These are phyloP conservation scores for Neodiprion lecontei DNA, from an alignment of 1,140 invertebrate genomes.

Conservation along the genomic window DNA sequence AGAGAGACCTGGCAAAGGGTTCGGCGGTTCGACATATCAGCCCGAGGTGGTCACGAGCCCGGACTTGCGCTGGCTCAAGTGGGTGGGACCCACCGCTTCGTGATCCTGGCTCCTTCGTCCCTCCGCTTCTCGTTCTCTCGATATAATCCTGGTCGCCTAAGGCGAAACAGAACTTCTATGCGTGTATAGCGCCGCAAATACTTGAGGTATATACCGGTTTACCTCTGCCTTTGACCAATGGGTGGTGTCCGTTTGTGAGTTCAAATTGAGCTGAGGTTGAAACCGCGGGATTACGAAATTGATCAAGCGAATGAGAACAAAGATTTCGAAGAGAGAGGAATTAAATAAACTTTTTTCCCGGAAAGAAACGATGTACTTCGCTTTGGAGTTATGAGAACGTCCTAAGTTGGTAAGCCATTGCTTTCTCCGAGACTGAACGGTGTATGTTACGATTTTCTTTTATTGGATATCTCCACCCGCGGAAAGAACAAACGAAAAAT, in stretches of 20 bases:
- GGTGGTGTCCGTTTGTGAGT: too few species aligned
- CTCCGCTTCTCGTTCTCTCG: constrained; percentile 30
- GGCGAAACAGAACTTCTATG: neutral
- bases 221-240: too few species aligned
- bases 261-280: too few species aligned
- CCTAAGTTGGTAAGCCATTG: too few species aligned
- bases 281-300: too few species aligned
- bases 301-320: too few species aligned
- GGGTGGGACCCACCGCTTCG: constrained; percentile 56
- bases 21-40: constrained; percentile 59
- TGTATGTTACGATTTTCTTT: constrained; percentile 11
- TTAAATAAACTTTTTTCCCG: too few species aligned
- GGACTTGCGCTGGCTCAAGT: constrained; percentile 39
- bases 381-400: too few species aligned
- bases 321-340: neutral
- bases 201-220: too few species aligned
- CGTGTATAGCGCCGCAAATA: too few species aligned
- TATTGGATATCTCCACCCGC: constrained; percentile 34
- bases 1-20: constrained; percentile 43
- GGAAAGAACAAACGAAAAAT: neutral
- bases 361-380: too few species aligned
- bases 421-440: neutral
- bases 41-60: constrained; percentile 61
- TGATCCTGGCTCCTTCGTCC: constrained; percentile 41
- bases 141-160: neutral